These are phyloP conservation scores for Tetrapedia diversipes DNA, from an alignment of 2,888 invertebrate genomes.

Conservation along the genomic window DNA sequence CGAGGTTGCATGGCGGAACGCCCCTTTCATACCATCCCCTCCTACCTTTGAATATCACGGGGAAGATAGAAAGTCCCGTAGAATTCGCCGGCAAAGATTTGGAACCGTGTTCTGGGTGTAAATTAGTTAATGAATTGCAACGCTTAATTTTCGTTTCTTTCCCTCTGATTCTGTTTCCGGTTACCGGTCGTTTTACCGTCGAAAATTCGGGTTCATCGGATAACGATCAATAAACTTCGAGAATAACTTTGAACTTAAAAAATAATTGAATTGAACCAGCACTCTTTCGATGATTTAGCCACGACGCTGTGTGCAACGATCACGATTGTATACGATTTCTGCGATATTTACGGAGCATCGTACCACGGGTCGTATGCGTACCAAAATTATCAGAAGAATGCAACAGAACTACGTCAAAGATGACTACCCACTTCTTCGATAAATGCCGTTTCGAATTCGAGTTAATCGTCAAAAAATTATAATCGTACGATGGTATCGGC, in stretches of 20 bases:
- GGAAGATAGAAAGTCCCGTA: constrained; percentile 61
- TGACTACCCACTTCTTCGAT: neutral
- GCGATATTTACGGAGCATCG: neutral
- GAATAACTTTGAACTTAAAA: too few species aligned
- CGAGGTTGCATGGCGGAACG: constrained; percentile 82
- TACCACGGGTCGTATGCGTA: neutral
- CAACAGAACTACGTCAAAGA: neutral
- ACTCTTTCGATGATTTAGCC: neutral
- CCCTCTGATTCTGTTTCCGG: neutral
- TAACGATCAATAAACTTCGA: too few species aligned
- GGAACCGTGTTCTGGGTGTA: constrained; percentile 66
- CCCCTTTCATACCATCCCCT: constrained; percentile 75
- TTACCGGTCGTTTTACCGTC: neutral
- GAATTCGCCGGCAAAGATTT: constrained; percentile 29
- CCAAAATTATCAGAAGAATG: neutral
- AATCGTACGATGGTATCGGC: too few species aligned
- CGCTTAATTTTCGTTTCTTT: constrained; percentile 43
- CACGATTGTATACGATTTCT: neutral
- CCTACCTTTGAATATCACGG: constrained; percentile 66
- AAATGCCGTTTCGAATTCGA: neutral
- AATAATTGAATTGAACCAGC: too few species aligned
- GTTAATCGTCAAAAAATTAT: neutral
- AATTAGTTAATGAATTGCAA: constrained; percentile 67
- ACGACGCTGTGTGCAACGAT: neutral
- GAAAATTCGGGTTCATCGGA: too few species aligned